These are phyloP conservation scores for Dallia pectoralis DNA, from an alignment of 2,797 vertebrate genomes.

Conservation along the genomic window DNA sequence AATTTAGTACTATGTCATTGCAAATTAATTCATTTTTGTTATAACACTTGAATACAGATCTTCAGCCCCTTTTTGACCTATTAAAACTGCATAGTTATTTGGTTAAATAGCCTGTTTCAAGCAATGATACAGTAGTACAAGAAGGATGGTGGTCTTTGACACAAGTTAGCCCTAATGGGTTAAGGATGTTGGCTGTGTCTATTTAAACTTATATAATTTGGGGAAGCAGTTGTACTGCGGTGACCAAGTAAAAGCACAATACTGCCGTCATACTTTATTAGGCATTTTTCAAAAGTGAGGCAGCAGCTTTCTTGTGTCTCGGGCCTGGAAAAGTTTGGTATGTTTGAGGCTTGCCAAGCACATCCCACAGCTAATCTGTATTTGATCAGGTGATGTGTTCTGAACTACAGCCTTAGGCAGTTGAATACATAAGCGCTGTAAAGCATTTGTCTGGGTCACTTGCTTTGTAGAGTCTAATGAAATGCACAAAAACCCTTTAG, in stretches of 20 bases:
- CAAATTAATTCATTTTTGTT: slow-evolving; percentile 26
- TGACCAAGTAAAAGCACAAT: slow-evolving; percentile 33
- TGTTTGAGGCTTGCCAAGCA: slow-evolving; percentile 17
- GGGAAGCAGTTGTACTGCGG: not conserved
- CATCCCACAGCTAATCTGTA: slow-evolving; percentile 1
- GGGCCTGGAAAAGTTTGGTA: not conserved
- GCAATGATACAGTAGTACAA: not conserved
- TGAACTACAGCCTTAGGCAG: not conserved
- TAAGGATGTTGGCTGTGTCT: not conserved
- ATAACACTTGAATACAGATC: not conserved
- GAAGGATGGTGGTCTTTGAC: not conserved
- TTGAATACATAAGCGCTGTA: not conserved
- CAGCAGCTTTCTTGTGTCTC: not conserved
- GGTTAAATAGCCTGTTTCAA: not conserved
- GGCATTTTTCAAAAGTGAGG: slow-evolving; percentile 33
- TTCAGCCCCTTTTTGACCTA: not conserved
- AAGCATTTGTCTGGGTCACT: not conserved
- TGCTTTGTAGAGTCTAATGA: not conserved
- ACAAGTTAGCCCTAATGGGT: not conserved
- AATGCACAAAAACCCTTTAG: not conserved
- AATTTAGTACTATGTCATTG: slow-evolving; percentile 41
- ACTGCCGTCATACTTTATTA: not conserved
- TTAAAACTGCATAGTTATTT: not conserved
- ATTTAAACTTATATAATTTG: not conserved
- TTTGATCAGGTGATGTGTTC: slow-evolving; percentile 9